Conservation (phyloP, 2,113 vertebrate genomes). For the Rhodinocichla rosea region DNA sequence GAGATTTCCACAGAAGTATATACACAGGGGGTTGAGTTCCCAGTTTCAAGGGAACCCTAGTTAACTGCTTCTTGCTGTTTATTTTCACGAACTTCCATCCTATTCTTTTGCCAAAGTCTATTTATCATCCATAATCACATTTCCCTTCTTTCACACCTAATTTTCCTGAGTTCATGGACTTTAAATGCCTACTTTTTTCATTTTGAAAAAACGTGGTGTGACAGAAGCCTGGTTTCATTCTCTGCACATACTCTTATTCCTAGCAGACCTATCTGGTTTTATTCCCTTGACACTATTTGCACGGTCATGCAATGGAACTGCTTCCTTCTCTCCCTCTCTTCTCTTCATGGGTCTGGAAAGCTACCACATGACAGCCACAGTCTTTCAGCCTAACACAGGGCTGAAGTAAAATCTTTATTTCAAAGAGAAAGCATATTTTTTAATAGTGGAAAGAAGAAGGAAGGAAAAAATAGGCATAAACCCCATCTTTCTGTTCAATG, state of each 20-base stretch:
- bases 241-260: neutral
- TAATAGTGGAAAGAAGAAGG: neutral
- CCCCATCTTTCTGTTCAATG: neutral
- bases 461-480: neutral
- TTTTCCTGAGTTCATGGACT: neutral
- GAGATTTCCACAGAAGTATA: neutral
- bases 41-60: neutral
- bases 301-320: accelerated
- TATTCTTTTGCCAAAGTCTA: neutral
- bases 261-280: neutral
- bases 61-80: neutral
- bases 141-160: neutral
- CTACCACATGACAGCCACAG: neutral
- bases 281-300: neutral
- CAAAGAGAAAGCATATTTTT: neutral
- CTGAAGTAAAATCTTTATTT: neutral
- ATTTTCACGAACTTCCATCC: neutral
- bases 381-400: neutral
- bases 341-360: neutral
- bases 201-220: neutral
- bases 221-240: neutral
- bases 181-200: neutral
- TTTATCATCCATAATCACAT: neutral
- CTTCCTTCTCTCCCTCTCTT: neutral
- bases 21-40: neutral